Evolutionary conservation across 2,888 invertebrate species (phyloP).

Genomic region (Bhutanitis thaidina): DNA sequence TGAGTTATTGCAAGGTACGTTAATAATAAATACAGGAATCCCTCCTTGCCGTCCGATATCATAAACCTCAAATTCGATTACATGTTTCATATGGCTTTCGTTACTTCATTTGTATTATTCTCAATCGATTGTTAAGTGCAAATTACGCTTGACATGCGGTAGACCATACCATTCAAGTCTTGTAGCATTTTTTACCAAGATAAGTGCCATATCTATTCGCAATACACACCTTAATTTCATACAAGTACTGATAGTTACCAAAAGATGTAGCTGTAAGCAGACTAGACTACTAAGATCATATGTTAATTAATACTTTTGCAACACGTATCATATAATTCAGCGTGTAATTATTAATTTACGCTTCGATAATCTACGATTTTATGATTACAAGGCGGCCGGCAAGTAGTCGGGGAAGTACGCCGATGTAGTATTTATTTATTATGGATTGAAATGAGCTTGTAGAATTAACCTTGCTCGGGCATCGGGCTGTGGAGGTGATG

Average conservation of each 20-base stretch:
- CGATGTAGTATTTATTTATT: slow-evolving; percentile 14
- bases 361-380: slow-evolving; percentile 16
- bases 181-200: neutral
- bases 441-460: neutral
- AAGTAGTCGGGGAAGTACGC: slow-evolving; percentile 7
- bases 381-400: slow-evolving; percentile 7
- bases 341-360: slow-evolving; percentile 19
- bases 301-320: neutral
- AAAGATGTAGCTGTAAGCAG: slow-evolving; percentile 14
- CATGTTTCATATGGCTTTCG: neutral
- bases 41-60: too few relatives aligned
- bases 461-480: slow-evolving; percentile 7
- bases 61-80: too few relatives aligned
- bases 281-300: slow-evolving; percentile 1
- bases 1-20: too few relatives aligned
- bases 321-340: slow-evolving; percentile 6
- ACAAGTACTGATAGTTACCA: neutral
- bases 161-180: slow-evolving; percentile 24
- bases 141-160: slow-evolving; percentile 27
- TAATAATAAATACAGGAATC: too few relatives aligned
- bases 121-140: slow-evolving; percentile 25
- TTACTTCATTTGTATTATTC: slow-evolving; percentile 9
- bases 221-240: neutral
- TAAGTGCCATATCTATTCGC: slow-evolving; percentile 12
- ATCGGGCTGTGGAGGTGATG: too few relatives aligned